A percentile compares a stretch with the other conserved stretches of the same genome.
Conservation (phyloP, 2,797 vertebrate genomes). For the Myoxocephalus aenaeus region DNA sequence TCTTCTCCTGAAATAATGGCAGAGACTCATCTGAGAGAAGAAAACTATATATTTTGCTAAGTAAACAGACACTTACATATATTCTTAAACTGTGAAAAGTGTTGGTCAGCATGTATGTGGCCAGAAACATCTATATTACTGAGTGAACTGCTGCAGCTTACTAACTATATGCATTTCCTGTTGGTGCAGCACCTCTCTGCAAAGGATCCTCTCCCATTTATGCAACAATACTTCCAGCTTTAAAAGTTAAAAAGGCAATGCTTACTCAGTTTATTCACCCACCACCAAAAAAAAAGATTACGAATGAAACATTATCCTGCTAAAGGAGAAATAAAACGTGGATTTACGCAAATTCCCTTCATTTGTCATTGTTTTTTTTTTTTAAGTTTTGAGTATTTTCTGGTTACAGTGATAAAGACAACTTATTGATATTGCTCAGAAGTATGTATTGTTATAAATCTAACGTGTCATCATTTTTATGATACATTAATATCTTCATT, state of each 20-base stretch:
- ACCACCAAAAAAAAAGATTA: not conserved
- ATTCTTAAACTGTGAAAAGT: constrained; percentile 17
- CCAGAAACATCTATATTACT: constrained; percentile 19
- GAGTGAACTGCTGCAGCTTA: constrained; percentile 11
- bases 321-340: not conserved
- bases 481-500: not conserved
- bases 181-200: constrained; percentile 25
- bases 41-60: constrained; percentile 61
- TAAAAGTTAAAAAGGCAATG: not conserved
- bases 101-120: constrained; percentile 51
- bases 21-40: constrained; percentile 36
- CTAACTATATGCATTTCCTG: constrained; percentile 50
- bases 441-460: not conserved
- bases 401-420: not conserved
- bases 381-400: not conserved
- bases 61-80: constrained; percentile 28
- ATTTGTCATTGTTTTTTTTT: not conserved
- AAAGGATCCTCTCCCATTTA: constrained; percentile 12
- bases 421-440: not conserved
- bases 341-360: too few relatives aligned
- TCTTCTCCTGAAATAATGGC: constrained; percentile 48
- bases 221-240: not conserved
- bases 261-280: not conserved
- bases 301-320: not conserved
- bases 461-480: not conserved